Conservation (phyloP, 2,888 invertebrate species). For the Drosophila pseudotakahashii region DNA sequence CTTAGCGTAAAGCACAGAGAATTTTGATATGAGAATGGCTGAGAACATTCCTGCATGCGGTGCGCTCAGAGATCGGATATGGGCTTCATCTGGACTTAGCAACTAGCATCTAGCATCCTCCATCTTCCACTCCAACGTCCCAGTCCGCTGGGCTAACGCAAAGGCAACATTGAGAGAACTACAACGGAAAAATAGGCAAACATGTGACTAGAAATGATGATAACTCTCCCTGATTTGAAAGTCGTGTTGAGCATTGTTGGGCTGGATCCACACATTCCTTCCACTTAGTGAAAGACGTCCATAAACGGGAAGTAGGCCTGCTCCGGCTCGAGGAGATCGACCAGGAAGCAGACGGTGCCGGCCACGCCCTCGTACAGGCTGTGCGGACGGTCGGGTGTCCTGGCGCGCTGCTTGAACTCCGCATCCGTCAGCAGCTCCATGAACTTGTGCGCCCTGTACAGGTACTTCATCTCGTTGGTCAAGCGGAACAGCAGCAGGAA, state of each 20-base stretch:
- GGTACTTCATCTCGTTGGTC: conserved; percentile 89
- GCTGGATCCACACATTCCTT: neutral
- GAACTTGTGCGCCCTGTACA: conserved; percentile 91
- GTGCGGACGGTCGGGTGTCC: conserved; percentile 92
- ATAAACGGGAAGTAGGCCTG: conserved; percentile 93
- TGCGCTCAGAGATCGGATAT: conserved; percentile 25
- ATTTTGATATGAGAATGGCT: conserved; percentile 76
- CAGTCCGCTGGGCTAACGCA: conserved; percentile 18
- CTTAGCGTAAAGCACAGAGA: conserved; percentile 78
- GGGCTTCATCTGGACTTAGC: neutral
- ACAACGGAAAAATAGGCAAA: conserved; percentile 20
- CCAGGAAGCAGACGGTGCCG: conserved; percentile 92
- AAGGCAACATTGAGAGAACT: conserved; percentile 37
- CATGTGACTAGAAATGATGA: conserved; percentile 62
- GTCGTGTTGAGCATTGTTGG: conserved; percentile 21
- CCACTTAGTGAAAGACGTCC: conserved; percentile 86
- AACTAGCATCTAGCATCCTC: neutral
- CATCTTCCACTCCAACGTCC: conserved; percentile 4
- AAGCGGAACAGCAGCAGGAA: conserved; percentile 91
- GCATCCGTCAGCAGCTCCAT: conserved; percentile 89
- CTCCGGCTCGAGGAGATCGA: conserved; percentile 90
- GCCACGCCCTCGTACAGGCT: conserved; percentile 94
- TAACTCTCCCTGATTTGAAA: conserved; percentile 42
- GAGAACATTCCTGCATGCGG: conserved; percentile 50
- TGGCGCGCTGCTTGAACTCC: conserved; percentile 88